Evolutionary conservation across 2,797 vertebrate genomes (phyloP), one percentile per base, ranked within the genome.

Genomic region (Enteromius paludinosus): DNA sequence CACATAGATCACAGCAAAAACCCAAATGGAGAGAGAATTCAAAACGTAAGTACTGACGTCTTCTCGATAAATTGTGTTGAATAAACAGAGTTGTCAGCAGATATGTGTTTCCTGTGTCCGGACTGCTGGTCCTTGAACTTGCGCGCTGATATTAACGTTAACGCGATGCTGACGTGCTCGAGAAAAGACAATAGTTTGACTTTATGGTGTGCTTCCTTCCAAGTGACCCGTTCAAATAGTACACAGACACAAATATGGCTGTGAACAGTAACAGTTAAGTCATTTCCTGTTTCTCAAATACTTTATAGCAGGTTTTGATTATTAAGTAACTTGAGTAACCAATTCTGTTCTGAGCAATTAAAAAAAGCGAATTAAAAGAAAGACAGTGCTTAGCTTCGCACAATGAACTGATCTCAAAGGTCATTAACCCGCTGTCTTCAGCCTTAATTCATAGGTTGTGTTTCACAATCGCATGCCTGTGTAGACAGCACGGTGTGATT

Each of bases 1-100:
- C 90, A 95, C 68, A 95, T 96, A 59, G 96, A 96, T 78, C 91
- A 94, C 35, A 93, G 92, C n/a, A 92, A 92, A 82, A 91, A 68
- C 85, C 93, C 91, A 8, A 95, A 94, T 81, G 85, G 78, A 82
- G 95, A 94, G 75, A 91, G 90, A 61, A 92, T 93, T 54, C 92
- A 89, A 70, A 93, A 94, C 91, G 90, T 86, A 79, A 86, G 89
- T 87, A 82, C 4, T 10, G 1, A 5, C 18, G 33, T 12, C 33
- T 25, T 9, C 1, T 47, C 54, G 17, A 3, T 75, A 70, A 20
- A 45, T 14, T 61, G 25, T n/a, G 17, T 28, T 25, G 18, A 17
- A 17, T 1, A n/a, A 23, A 66, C 20, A 11, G 11, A 14, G 4
- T 5, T 66, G 43, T 10, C 38, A 71, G 18, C 18, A 17, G 1